These are phyloP conservation scores for Bubalus kerabau DNA, from an alignment of 2,113 vertebrate genomes.

Conservation along the genomic window DNA sequence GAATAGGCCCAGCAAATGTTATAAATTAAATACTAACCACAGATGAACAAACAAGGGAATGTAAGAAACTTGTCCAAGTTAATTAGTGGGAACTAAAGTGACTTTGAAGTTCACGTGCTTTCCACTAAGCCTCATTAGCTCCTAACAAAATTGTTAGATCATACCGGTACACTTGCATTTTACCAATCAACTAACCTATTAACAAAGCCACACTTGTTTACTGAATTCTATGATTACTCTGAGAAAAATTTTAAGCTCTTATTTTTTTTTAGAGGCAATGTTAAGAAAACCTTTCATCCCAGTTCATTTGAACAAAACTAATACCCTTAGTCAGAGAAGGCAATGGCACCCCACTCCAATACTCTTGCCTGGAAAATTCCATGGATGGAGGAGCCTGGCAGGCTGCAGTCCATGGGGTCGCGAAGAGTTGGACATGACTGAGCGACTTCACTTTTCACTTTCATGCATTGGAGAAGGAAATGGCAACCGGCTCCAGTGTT, in stretches of 20 bases:
- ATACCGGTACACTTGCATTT: neutral
- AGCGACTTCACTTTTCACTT: too few relatives aligned
- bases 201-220: neutral
- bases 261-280: neutral
- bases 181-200: neutral
- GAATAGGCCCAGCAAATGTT: neutral
- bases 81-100: neutral
- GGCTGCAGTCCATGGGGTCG: too few relatives aligned
- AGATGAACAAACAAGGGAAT: neutral
- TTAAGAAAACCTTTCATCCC: neutral
- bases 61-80: neutral
- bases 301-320: neutral
- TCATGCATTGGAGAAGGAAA: too few relatives aligned
- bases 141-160: conserved; percentile 1
- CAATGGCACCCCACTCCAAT: too few relatives aligned
- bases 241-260: neutral
- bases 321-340: too few relatives aligned
- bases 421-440: too few relatives aligned
- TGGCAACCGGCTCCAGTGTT: too few relatives aligned
- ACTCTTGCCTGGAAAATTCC: too few relatives aligned
- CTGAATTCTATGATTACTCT: neutral
- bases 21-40: neutral
- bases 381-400: too few relatives aligned
- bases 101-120: neutral
- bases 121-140: neutral